Evolutionary conservation across 2,113 vertebrate species (phyloP).

Genomic region (Dunckerocampus dactyliophorus): DNA sequence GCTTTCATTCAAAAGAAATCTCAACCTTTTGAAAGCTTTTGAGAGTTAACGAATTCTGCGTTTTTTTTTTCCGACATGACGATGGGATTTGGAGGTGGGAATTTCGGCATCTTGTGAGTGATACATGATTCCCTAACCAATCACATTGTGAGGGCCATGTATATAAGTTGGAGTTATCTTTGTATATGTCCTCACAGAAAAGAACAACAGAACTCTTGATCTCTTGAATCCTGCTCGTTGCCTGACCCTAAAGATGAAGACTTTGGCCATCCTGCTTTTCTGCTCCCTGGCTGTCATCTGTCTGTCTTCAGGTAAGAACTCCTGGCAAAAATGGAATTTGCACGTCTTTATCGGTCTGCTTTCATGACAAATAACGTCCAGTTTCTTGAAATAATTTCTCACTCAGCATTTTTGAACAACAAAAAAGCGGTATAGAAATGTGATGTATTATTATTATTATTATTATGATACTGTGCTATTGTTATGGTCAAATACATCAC

Average conservation of each 20-base stretch:
- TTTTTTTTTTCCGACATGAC: neutral
- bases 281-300: conserved; percentile 50
- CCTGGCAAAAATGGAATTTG: neutral
- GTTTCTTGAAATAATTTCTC: too few species aligned
- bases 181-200: conserved; percentile 15
- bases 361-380: neutral
- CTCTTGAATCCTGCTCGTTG: conserved; percentile 15
- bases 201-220: conserved; percentile 5
- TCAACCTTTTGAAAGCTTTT: too few species aligned
- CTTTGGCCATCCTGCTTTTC: conserved; percentile 47
- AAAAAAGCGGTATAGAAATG: neutral
- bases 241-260: conserved; percentile 61
- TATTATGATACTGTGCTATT: too few species aligned
- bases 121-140: conserved; percentile 60
- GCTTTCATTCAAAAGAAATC: too few species aligned
- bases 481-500: neutral
- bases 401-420: neutral
- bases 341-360: too few species aligned
- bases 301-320: conserved; percentile 50
- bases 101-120: conserved; percentile 45
- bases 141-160: conserved; percentile 46
- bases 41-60: neutral
- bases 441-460: too few species aligned
- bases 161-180: conserved; percentile 43
- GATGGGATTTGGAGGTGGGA: conserved; percentile 15